phyloP scores from a whole-genome alignment of 2,888 invertebrate genomes.

The Hydrotaea diabolus region DNA sequence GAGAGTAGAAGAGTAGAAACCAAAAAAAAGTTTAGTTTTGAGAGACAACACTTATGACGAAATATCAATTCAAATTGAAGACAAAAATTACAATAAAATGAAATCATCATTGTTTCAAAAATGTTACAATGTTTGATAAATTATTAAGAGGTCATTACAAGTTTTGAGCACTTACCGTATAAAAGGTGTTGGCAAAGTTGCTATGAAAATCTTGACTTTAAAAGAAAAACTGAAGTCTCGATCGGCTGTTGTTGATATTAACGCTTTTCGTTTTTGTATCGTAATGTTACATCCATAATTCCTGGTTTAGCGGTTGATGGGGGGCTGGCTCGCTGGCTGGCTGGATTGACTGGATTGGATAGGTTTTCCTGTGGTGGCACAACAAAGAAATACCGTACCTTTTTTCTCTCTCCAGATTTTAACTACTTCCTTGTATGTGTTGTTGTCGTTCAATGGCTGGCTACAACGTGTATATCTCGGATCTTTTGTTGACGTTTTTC shows the following conservation, averaged over 20 bases:
- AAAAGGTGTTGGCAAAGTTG: not conserved
- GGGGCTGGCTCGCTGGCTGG: not conserved
- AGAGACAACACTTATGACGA: conserved; percentile 19
- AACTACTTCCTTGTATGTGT: conserved; percentile 24
- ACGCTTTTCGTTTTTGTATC: not conserved
- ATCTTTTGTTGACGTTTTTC: conserved; percentile 37
- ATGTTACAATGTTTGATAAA: too few species aligned
- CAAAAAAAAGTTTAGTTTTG: not conserved
- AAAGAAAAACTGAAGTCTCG: not conserved
- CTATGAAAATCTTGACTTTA: not conserved
- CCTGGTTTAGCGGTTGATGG: conserved; percentile 24
- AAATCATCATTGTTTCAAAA: conserved; percentile 1
- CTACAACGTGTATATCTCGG: not conserved
- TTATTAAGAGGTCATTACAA: not conserved
- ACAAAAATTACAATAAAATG: conserved; percentile 16
- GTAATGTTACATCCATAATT: conserved; percentile 24
- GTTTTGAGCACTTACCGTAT: not conserved
- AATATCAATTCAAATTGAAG: not conserved
- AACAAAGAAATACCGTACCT: not conserved
- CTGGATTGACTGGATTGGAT: not conserved
- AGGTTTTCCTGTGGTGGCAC: not conserved
- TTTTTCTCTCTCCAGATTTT: not conserved
- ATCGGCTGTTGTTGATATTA: not conserved
- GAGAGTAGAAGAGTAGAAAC: too few species aligned
- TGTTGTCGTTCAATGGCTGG: not conserved